Conservation (phyloP, 1,140 invertebrate species). For the Drosophila nigrodunni region DNA sequence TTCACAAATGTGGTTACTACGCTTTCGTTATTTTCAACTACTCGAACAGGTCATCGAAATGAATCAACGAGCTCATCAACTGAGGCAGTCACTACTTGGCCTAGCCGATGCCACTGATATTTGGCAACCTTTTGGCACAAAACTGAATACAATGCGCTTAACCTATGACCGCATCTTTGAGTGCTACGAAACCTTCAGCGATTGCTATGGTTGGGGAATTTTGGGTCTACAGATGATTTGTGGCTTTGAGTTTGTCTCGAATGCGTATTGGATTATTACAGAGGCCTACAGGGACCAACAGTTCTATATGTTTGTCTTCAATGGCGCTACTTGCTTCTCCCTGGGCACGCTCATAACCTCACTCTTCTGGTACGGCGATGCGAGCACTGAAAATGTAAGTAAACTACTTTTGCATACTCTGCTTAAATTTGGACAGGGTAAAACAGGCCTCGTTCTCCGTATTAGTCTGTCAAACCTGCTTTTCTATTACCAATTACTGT, state of each 20-base stretch:
- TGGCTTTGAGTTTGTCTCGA: constrained; percentile 69
- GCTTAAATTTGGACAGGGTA: no score
- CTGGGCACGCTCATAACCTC: constrained; percentile 52
- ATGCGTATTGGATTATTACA: constrained; percentile 68
- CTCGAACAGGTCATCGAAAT: constrained; percentile 62
- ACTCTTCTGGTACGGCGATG: constrained; percentile 68
- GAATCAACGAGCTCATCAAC: constrained; percentile 48
- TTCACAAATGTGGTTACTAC: constrained; percentile 52
- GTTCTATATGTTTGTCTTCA: constrained; percentile 42
- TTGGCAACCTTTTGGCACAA: constrained; percentile 68
- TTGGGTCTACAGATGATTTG: constrained; percentile 56
- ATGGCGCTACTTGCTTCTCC: constrained; percentile 56
- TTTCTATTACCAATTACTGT: no score
- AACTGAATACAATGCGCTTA: constrained; percentile 58
- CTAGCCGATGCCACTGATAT: constrained; percentile 56
- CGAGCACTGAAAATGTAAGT: constrained; percentile 70
- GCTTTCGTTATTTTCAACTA: constrained; percentile 63
- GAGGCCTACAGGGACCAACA: constrained; percentile 22
- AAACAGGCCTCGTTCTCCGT: no score
- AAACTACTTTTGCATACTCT: not conserved
- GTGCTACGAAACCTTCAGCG: constrained; percentile 60
- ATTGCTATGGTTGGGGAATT: constrained; percentile 76
- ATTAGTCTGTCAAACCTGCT: no score
- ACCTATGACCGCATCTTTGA: constrained; percentile 70
- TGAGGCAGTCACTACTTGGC: constrained; percentile 40